These are phyloP conservation scores for Apis florea DNA, from an alignment of 1,140 invertebrate species.

Conservation along the genomic window DNA sequence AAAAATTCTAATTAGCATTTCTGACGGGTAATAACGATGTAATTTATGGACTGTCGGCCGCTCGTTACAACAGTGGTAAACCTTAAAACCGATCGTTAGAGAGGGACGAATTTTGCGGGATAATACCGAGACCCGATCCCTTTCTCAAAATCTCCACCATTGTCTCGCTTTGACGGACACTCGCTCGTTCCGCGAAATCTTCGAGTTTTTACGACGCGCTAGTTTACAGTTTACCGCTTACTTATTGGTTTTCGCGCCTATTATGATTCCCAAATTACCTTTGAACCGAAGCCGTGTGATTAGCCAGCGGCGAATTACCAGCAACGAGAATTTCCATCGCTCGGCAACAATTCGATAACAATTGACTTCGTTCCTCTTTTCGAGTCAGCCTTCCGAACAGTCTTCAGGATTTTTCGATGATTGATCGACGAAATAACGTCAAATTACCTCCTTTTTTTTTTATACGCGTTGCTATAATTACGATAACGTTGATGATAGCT, in stretches of 20 bases:
- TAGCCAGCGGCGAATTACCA: constrained; percentile 5
- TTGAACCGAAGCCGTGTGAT: not conserved
- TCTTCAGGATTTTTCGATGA: too few species aligned
- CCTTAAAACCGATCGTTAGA: not conserved
- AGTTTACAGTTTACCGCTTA: not conserved
- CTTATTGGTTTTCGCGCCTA: not conserved
- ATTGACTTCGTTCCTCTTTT: too few species aligned
- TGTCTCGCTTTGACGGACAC: not conserved
- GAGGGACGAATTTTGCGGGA: not conserved
- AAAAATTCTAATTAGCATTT: constrained; percentile 10
- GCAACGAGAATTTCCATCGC: not conserved
- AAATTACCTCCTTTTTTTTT: too few species aligned
- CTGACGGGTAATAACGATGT: not conserved
- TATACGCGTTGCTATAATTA: not conserved
- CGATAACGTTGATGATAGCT: constrained; percentile 1
- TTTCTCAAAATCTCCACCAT: not conserved
- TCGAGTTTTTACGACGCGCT: constrained; percentile 10
- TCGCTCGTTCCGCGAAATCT: not conserved
- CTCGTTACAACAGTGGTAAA: not conserved
- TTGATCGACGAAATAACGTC: too few species aligned
- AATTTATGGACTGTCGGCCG: constrained; percentile 4
- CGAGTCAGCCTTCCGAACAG: too few species aligned
- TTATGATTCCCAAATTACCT: constrained; percentile 4
- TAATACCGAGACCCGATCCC: constrained; percentile 1
- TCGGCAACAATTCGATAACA: too few species aligned